These are phyloP conservation scores for Pachypeltis micranthus DNA, from an alignment of 1,140 invertebrate genomes.

Conservation along the genomic window DNA sequence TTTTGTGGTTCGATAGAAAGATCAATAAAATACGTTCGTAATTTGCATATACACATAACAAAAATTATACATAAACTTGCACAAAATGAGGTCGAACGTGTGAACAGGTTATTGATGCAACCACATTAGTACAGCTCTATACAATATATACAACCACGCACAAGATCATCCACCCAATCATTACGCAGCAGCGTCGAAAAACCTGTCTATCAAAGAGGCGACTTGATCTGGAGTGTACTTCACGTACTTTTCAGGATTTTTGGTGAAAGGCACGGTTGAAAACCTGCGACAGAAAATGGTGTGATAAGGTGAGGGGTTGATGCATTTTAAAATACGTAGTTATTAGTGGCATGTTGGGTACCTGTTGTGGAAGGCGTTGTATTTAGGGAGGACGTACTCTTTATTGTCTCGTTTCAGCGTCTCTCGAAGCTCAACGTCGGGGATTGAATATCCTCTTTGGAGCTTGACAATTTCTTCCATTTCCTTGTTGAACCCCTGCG, in stretches of 20 bases:
- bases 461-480: slow-evolving; percentile 76
- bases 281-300: slow-evolving; percentile 41
- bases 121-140: too few species aligned
- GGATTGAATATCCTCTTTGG: slow-evolving; percentile 85
- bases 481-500: slow-evolving; percentile 84
- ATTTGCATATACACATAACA: too few species aligned
- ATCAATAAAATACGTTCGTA: too few species aligned
- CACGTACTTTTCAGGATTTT: slow-evolving; percentile 88
- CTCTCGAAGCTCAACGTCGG: slow-evolving; percentile 76
- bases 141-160: too few species aligned
- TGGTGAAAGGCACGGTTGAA: slow-evolving; percentile 64
- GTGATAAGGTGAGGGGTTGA: too few species aligned
- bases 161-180: too few species aligned
- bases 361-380: slow-evolving; percentile 64
- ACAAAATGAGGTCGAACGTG: too few species aligned
- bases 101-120: too few species aligned
- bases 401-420: slow-evolving; percentile 72
- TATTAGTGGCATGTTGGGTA: slow-evolving; percentile 34
- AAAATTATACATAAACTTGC: too few species aligned
- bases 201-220: slow-evolving; percentile 59
- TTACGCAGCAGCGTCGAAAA: slow-evolving; percentile 70
- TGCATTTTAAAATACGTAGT: slow-evolving; percentile 7
- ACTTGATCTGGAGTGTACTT: slow-evolving; percentile 82
- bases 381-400: slow-evolving; percentile 71
- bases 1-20: too few species aligned